A percentile compares a stretch with the other conserved stretches of the same genome.
Conservation (phyloP, 2,797 vertebrate genomes). For the Bradypodion pumilum region DNA sequence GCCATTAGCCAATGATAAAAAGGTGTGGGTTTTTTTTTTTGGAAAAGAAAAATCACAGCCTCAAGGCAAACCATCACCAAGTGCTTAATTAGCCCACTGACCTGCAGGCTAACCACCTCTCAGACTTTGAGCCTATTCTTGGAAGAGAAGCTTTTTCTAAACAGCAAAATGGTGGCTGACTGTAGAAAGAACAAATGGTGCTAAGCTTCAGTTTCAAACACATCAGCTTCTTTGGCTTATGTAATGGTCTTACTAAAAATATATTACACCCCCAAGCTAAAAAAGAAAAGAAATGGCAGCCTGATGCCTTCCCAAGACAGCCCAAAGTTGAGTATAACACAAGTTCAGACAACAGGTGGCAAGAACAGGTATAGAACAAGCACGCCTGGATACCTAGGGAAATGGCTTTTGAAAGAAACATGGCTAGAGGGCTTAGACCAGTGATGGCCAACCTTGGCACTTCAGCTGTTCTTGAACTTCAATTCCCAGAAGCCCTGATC, state of each 20-base stretch:
- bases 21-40: neutral
- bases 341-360: neutral
- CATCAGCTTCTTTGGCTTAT: neutral
- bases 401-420: neutral
- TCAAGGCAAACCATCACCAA: neutral
- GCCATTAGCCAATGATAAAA: constrained; percentile 12
- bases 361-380: accelerated
- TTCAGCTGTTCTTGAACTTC: too few relatives aligned
- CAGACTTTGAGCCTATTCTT: neutral
- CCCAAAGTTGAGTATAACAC: neutral
- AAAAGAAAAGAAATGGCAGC: neutral
- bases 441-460: too few relatives aligned
- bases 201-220: neutral
- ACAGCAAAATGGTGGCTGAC: neutral
- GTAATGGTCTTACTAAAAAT: constrained; percentile 16
- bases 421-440: neutral
- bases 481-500: too few relatives aligned
- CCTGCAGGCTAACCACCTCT: neutral
- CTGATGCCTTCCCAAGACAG: constrained; percentile 8
- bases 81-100: constrained; percentile 18
- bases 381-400: too few relatives aligned
- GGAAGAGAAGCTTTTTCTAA: constrained; percentile 9
- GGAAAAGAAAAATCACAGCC: constrained; percentile 25
- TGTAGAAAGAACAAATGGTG: neutral
- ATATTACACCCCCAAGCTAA: neutral